phyloP scores from a whole-genome alignment of 2,113 vertebrate species.

The Rallus limicola region DNA sequence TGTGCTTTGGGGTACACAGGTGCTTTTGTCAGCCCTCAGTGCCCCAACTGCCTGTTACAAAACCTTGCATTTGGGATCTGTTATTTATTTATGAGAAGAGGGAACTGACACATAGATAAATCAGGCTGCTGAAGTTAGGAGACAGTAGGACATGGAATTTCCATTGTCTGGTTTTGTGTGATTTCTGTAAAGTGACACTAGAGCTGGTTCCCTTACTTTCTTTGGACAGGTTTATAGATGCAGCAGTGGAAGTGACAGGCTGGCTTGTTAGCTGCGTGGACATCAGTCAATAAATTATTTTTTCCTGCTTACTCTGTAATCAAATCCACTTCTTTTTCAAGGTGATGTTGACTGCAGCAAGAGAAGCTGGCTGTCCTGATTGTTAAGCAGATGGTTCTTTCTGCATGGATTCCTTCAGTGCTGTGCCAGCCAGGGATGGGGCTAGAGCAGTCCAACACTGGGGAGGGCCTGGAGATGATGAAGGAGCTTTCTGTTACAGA shows the following conservation, averaged over 20 bases:
- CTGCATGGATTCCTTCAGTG: background rate
- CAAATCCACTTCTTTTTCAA: background rate
- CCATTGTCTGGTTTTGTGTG: background rate
- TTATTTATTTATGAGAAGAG: background rate
- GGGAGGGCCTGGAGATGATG: background rate
- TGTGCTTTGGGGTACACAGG: background rate
- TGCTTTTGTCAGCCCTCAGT: background rate
- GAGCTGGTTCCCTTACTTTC: background rate
- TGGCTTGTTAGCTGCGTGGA: background rate
- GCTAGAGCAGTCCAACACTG: background rate
- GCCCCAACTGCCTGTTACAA: background rate
- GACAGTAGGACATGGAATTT: background rate
- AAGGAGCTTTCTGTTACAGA: background rate
- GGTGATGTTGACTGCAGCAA: background rate
- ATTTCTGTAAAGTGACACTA: background rate
- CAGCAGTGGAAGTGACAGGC: background rate
- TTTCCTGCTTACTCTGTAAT: background rate
- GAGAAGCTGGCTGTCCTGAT: background rate
- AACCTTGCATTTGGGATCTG: background rate
- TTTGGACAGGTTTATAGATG: background rate
- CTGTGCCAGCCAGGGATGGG: background rate
- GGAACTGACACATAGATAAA: background rate
- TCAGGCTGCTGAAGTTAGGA: background rate
- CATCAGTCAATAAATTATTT: background rate
- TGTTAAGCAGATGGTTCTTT: background rate